phyloP scores from a whole-genome alignment of 2,797 vertebrate genomes.

The Leuciscus waleckii region DNA sequence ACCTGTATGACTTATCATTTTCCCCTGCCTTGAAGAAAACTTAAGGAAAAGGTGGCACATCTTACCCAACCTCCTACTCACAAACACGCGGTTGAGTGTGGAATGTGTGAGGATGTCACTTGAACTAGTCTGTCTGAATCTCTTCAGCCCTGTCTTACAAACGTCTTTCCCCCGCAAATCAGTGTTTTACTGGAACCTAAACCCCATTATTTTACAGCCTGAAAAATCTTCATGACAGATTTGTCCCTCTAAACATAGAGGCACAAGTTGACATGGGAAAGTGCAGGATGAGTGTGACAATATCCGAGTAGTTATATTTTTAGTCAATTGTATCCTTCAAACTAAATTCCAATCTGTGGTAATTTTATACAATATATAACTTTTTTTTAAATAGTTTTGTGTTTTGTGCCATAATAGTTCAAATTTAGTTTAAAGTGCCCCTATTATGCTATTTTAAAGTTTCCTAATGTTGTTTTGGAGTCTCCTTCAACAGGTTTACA shows the following conservation, averaged over 20 bases:
- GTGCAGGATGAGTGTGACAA: not conserved
- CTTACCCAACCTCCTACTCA: not conserved
- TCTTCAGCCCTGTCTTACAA: constrained; percentile 33
- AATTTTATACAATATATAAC: not conserved
- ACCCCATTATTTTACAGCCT: constrained; percentile 25
- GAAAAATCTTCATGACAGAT: constrained; percentile 1
- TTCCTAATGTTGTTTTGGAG: no score
- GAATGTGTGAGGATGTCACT: constrained; percentile 21
- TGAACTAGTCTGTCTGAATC: constrained; percentile 8
- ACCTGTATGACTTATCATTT: not conserved
- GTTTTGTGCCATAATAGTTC: not conserved
- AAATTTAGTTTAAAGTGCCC: not conserved
- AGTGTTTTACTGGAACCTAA: constrained; percentile 39
- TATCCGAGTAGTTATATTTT: not conserved
- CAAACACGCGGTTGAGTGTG: not conserved
- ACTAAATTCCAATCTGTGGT: not conserved
- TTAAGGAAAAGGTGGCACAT: not conserved
- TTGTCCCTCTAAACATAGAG: not conserved
- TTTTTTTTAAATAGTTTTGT: not conserved
- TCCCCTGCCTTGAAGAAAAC: not conserved
- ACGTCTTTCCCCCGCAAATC: constrained; percentile 24
- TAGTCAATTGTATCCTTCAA: not conserved
- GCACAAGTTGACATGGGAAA: not conserved
- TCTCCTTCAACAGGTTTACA: no score
- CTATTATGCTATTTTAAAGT: no score